These are phyloP conservation scores for Amblyteles armatorius DNA, from an alignment of 2,888 invertebrate genomes.

Conservation along the genomic window DNA sequence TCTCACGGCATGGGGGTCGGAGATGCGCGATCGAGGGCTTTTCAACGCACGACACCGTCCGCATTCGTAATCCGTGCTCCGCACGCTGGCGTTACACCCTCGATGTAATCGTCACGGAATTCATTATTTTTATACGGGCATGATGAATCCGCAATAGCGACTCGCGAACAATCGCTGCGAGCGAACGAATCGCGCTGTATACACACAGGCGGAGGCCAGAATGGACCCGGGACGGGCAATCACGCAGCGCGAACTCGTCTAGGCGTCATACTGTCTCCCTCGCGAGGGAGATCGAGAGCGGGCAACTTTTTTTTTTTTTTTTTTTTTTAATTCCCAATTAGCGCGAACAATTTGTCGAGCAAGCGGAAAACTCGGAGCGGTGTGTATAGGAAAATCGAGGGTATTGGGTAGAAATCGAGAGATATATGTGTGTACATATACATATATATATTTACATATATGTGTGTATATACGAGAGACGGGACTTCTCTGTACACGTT, in stretches of 20 bases:
- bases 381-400: constrained; percentile 54
- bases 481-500: constrained; percentile 3
- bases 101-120: background rate
- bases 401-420: constrained; percentile 25
- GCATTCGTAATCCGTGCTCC: background rate
- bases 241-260: constrained; percentile 60
- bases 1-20: background rate
- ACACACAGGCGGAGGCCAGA: constrained; percentile 3
- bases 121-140: constrained; percentile 46
- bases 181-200: constrained; percentile 25
- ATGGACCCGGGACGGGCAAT: constrained; percentile 56
- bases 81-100: background rate
- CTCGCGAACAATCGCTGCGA: constrained; percentile 37
- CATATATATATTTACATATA: constrained; percentile 18
- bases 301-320: constrained; percentile 61
- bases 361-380: constrained; percentile 71
- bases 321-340: constrained; percentile 78
- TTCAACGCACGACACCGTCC: background rate
- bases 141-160: constrained; percentile 45
- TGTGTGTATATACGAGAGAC: constrained; percentile 15
- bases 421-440: constrained; percentile 4
- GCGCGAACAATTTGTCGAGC: constrained; percentile 77
- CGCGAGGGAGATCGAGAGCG: constrained; percentile 60
- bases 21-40: background rate
- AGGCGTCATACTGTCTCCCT: constrained; percentile 46